Evolutionary conservation across 2,888 invertebrate genomes (phyloP), one percentile per base, ranked within the genome.

Genomic region (Calephelis perditalis): DNA sequence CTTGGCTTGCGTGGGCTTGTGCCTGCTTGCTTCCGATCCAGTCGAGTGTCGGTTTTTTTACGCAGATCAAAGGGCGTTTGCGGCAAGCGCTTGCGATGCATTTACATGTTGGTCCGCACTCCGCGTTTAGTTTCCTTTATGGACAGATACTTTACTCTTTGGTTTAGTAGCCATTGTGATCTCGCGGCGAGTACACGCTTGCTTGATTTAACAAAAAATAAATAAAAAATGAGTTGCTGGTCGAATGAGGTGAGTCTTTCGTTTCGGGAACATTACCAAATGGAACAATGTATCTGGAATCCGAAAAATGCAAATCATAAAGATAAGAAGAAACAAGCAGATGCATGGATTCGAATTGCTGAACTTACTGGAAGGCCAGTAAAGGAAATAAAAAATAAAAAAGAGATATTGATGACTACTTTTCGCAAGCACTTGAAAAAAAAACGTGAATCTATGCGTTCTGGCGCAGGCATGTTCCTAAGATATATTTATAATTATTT

Each of bases 1-100:
- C 67, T 70, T 68, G 68, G 67, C 68, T 70, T 69, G 69, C 62
- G 66, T 62, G 67, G 15, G 65, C 66, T 70, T 69, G 67, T 65
- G 59, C 10, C 4, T 35, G 66, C 66, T 66, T 67, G 66, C 54
- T 45, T 61, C 68, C 65, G 62, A 63, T 63, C 61, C 56, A 40
- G 61, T 44, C 61, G 10, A 61, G 65, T 63, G 62, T 63, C 63
- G 63, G 62, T 65, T 65, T 62, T 62, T 65, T 11, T n/a, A 59
- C 63, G 36, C 65, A 65, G 60, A 65, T 65, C 62, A 65, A 65
- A 62, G 60, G 15, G 46, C 15, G n/a, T 11, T 57, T 47, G 46
- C 47, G 36, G 46, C 47, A 57, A 57, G 62, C 57, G 60, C 49
- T 62, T 65, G 63, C 58, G 60, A 61, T 47, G 54, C 59, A 11